Base-by-base conservation (phyloP, 2,113 vertebrate species). In the Spea bombifrons region DNA sequence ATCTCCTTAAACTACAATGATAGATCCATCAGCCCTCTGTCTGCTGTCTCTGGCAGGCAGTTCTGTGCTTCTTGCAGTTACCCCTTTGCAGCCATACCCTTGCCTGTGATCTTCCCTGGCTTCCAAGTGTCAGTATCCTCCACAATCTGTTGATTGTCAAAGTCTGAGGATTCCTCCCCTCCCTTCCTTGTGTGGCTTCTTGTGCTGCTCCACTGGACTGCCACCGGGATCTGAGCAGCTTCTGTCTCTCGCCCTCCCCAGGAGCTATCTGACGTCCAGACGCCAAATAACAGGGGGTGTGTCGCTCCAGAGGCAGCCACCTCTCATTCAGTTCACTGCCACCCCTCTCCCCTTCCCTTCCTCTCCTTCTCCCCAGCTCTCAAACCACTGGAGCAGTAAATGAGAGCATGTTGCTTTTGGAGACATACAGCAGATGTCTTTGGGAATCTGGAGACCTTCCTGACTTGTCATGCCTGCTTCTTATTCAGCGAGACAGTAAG, bases 211-310 rank as follows among this genome's bases (percentile, higher is more conserved):
- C 59, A 43, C 70, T 16, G 57, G 50, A 66, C 64, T 80, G 78
- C 66, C 78, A 80, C 64, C 55, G 64, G 74, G 71, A 64, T 73
- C 16, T 45, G 50, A 59, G 71, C 57, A 74, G 10, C 50, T 70
- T 46, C 66, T 61, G 46, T n/a, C 69, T 72, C 66, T 64, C 73
- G 53, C 53, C 71, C 64, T n/a, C 73, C 59, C 64, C 65, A 75
- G 53, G 69, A 72, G 64, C 55, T 9, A 13, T 15, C 55, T 30
- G 70, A 67, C 45, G 73, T 70, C 55, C 68, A 72, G 55, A 63
- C 73, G 47, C 73, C 73, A 30, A 75, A 66, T 75, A 75, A 75
- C 50, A 73, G 47, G 50, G 70, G 77, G 77, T 73, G 67, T 79
- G 75, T 77, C 75, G 49, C 75, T 50, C 0, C 2, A 59, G 45